Evolutionary conservation across 2,797 vertebrate species (phyloP).

Genomic region (Enteromius treurensis): DNA sequence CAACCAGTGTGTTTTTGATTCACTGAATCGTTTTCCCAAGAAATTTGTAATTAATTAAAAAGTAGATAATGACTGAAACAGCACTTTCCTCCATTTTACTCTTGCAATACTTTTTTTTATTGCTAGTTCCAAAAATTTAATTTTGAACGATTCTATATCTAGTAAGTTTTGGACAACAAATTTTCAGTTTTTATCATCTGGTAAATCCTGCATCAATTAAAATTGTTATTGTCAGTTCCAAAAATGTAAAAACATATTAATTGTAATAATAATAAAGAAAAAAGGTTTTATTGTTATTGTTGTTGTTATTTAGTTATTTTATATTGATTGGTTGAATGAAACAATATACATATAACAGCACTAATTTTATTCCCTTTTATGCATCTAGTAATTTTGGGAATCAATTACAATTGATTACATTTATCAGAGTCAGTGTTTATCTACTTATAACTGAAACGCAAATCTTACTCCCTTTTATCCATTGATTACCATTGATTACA

Average conservation of each 20-base stretch:
- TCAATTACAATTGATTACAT: not conserved
- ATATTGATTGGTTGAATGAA: not conserved
- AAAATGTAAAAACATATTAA: not conserved
- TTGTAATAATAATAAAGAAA: too few relatives aligned
- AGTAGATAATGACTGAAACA: not conserved
- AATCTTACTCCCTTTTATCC: not conserved
- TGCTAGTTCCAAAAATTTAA: too few relatives aligned
- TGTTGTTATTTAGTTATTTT: too few relatives aligned
- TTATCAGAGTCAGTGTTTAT: not conserved
- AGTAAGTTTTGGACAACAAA: too few relatives aligned
- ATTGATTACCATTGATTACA: not conserved
- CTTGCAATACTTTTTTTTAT: too few relatives aligned
- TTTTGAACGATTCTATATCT: too few relatives aligned
- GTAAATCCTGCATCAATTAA: not conserved
- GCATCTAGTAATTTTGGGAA: not conserved
- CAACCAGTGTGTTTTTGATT: not conserved
- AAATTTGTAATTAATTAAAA: not conserved
- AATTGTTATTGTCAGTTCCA: not conserved
- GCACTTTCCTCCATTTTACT: too few relatives aligned
- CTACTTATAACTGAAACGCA: not conserved
- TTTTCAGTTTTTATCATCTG: not conserved
- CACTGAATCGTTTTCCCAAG: not conserved
- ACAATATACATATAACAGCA: too few relatives aligned
- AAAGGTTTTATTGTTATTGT: too few relatives aligned
- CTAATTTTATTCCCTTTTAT: not conserved